Evolutionary conservation across 2,113 vertebrate genomes (phyloP), one percentile per base, ranked within the genome.

Genomic region (Nettapus auritus): DNA sequence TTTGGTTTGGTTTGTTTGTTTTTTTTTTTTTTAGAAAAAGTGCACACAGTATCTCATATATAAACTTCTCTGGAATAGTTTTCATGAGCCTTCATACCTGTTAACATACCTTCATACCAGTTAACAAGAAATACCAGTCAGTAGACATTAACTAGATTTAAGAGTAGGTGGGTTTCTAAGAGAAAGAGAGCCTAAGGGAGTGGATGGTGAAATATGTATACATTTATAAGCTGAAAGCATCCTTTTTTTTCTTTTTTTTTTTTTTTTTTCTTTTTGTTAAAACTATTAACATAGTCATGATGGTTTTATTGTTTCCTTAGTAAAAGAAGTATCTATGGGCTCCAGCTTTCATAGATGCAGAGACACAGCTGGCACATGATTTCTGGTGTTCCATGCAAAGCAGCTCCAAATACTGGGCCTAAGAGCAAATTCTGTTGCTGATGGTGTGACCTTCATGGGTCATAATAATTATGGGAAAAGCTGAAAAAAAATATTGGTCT

Each of bases 221-320:
- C 23, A 53, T 80, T 73, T 73, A 28, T 13, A 70, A 66, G 22
- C 10, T 44, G 34, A 86, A 88, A 40, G 23, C 6, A 73, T 57
- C 13, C 5, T 4, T 7, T 7, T 7, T 7, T 3, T 0, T 26
- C 73, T 84, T 5, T 7, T 6, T 7, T 6, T 60, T 11, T 4
- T 4, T 7, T 7, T 5, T 7, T 4, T 0, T 31, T 80, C 82
- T 5, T 40, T 82, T 56, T 22, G 82, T 13, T 60, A 56, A 42
- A 62, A 44, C 34, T 52, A 7, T n/a, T 68, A 50, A 25, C 40
- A 63, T 2, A 64, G 34, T 60, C 50, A 60, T 17, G 34, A 73
- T 11, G 44, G 23, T 56, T 86, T 57, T 69, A 73, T 9, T 74
- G 40, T n/a, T 77, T 94, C 12, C 55, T 60, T 59, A 53, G 17